These are phyloP conservation scores for Drosophila longiperda DNA, from an alignment of 2,888 invertebrate genomes.

Conservation along the genomic window DNA sequence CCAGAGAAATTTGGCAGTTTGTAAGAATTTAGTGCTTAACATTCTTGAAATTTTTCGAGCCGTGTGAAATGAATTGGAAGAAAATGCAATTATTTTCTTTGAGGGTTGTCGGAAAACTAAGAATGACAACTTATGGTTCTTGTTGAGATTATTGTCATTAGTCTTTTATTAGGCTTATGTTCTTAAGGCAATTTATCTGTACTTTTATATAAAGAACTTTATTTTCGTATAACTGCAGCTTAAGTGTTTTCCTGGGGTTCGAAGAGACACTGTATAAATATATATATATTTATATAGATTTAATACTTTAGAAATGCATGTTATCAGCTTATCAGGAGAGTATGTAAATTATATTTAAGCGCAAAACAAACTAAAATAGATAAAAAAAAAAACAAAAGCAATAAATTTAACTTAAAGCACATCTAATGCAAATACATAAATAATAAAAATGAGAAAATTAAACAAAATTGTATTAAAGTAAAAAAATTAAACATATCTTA, in stretches of 20 bases:
- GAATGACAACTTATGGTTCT: neutral
- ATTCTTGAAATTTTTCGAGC: neutral
- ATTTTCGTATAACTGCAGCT: neutral
- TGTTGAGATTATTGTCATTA: neutral
- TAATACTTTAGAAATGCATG: too few species aligned
- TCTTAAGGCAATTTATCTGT: neutral
- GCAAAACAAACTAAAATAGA: too few species aligned
- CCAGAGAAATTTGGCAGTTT: neutral
- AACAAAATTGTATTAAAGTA: too few species aligned
- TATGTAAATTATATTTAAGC: too few species aligned
- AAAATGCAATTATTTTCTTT: neutral
- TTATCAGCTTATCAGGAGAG: too few species aligned
- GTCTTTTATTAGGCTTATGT: neutral
- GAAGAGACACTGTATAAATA: neutral
- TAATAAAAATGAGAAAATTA: too few species aligned
- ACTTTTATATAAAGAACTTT: neutral
- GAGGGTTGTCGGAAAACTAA: neutral
- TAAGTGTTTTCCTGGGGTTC: neutral
- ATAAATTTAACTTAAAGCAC: neutral
- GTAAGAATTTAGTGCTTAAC: constrained; percentile 8
- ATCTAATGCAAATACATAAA: too few species aligned
- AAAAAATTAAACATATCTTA: too few species aligned
- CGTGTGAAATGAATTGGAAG: constrained; percentile 3
- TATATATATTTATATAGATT: neutral
- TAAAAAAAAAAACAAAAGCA: neutral